Evolutionary conservation across 2,113 vertebrate genomes (phyloP).

Genomic region (Canis aureus): DNA sequence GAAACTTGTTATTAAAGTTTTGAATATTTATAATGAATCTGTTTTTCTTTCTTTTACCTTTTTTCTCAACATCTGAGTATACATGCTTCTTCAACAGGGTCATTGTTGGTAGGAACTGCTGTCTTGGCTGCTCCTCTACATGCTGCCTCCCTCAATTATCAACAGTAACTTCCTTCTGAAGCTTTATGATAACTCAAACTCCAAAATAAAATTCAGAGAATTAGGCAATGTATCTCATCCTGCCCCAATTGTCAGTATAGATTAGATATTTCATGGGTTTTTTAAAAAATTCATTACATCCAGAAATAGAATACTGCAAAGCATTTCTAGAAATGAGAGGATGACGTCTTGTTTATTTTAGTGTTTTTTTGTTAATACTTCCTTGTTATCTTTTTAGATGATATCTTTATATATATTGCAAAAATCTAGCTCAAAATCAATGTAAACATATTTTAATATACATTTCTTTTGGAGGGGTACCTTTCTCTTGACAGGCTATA

Average conservation of each 20-base stretch:
- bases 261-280: not conserved
- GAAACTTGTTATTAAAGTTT: not conserved
- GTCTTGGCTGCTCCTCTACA: not conserved
- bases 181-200: not conserved
- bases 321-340: not conserved
- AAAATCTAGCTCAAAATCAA: not conserved
- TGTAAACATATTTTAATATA: not conserved
- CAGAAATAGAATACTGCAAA: constrained; percentile 3
- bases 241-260: not conserved
- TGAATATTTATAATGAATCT: not conserved
- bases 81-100: not conserved
- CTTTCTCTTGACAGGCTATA: not conserved
- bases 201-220: not conserved
- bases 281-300: not conserved
- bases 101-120: not conserved
- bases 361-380: not conserved
- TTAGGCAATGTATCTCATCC: not conserved
- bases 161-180: not conserved
- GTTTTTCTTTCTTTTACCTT: not conserved
- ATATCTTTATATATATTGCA: not conserved
- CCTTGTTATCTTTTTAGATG: not conserved
- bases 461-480: not conserved
- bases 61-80: not conserved
- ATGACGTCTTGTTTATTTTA: not conserved
- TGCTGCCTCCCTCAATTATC: not conserved